A percentile compares a stretch with the other conserved stretches of the same genome.
Evolutionary conservation across 2,797 vertebrate genomes (phyloP).

Genomic region (Notamacropus eugenii): DNA sequence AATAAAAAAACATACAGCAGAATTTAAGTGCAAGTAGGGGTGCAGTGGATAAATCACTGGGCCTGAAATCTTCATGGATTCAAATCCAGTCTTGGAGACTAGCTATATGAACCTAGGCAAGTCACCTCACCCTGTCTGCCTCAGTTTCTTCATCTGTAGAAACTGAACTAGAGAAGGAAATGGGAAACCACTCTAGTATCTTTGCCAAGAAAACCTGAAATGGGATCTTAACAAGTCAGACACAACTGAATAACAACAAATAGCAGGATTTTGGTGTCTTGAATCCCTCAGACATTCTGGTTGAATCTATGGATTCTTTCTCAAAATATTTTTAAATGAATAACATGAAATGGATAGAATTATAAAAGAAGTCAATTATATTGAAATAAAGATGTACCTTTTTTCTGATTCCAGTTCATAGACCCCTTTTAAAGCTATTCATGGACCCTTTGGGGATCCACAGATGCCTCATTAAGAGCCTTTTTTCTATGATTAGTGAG

Average conservation of each 20-base stretch:
- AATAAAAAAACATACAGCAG: neutral
- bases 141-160: neutral
- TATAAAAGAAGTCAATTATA: neutral
- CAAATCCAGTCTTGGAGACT: neutral
- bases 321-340: neutral
- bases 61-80: neutral
- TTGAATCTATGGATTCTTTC: neutral
- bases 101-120: neutral
- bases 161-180: neutral
- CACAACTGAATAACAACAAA: neutral
- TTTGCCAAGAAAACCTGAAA: neutral
- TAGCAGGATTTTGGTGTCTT: neutral
- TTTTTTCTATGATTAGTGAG: neutral
- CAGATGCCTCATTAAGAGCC: neutral
- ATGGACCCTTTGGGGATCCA: neutral
- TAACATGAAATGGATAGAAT: neutral
- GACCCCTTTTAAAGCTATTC: neutral
- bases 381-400: neutral
- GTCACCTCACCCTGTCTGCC: neutral
- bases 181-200: neutral
- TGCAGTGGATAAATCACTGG: neutral
- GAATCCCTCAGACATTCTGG: neutral
- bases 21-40: neutral
- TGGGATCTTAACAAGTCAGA: neutral
- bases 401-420: neutral